Evolutionary conservation across 2,797 vertebrate genomes (phyloP), one percentile per base, ranked within the genome.

Genomic region (Peromyscus aztecus): DNA sequence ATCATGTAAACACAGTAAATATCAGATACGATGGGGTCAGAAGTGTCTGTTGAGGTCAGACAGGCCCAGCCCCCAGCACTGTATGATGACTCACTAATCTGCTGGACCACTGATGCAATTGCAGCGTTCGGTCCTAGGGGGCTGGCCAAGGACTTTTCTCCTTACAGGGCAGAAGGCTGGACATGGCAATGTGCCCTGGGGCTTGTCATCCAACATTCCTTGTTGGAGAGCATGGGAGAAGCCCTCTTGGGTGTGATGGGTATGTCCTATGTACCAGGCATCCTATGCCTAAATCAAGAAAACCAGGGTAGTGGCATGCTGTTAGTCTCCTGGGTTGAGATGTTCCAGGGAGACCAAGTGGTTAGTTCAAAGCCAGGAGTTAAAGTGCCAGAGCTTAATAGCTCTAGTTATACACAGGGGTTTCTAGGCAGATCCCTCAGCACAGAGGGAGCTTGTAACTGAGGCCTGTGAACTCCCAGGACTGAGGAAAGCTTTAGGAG

Each of bases 221-320:
- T 71, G n/a, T 40, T 90, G n/a, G 57, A n/a, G 23, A 91, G 55
- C 75, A 65, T 6, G 17, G 84, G 67, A 80, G 55, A 91, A 94
- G 27, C 12, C 29, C 10, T 37, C 67, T 90, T 40, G 27, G 29
- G 13, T 89, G 52, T 86, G 6, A 61, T 19, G 12, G 2, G 37
- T 17, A 65, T 63, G 31, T 37, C 29, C 29, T 21, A 71, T 40
- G n/a, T 52, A 19, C 21, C 2, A 24, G 43, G 46, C 17, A 31
- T 93, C 83, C 59, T n/a, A 27, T 14, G 78, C 59, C 52, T 55
- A 83, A 90, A 76, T 14, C 43, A 85, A 59, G 86, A 92, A 88
- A 65, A 37, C 65, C 65, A 40, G 40, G 11, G 37, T 49, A 61
- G 49, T n/a, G 24, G 24, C 6, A 8, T 31, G 19, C 57, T 43